Evolutionary conservation across 2,797 vertebrate species (phyloP), one percentile per base, ranked within the genome.

Genomic region (Ispidina picta): DNA sequence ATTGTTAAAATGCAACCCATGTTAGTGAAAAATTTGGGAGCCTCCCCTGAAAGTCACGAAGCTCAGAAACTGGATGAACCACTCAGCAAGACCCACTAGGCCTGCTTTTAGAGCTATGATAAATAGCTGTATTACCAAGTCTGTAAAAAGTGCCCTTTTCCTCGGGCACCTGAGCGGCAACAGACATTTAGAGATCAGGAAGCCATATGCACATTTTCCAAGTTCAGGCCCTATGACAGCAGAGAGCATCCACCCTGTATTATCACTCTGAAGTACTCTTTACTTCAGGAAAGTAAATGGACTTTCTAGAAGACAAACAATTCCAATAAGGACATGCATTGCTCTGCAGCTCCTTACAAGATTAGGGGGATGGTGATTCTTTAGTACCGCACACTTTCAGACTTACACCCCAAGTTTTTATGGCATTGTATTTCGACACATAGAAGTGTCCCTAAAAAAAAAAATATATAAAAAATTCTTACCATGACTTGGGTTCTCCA

Each of bases 401-500:
- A 68, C 15, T 76, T 60, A 15, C 35, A 79, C 18, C 69, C 19
- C 33, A 58, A 1, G n/a, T 46, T 58, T 52, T 88, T 16, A 80
- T 12, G 12, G 18, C 33, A 56, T 7, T 63, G 26, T 11, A 83
- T 22, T 63, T 49, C 39, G 35, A 46, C 14, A 18, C 11, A 15
- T 44, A 72, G 41, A 76, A 76, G 41, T 15, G 55, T 70, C 19
- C 25, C 46, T 20, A 82, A 35, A 82, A 86, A 56, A 37, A 37
- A 37, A 37, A 37, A 39, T 35, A 10, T 35, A 35, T 37, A 39
- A 39, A 39, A 39, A 39, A 39, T 39, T 33, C 94, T 96, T 98
- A 99, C 99, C 99, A 99, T 68, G 99, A 99, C 90, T 99, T 99
- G 10, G 99, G 99, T 59, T 99, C 99, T 72, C 99, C 99, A 51